A percentile compares a stretch with the other conserved stretches of the same genome.
phyloP scores from a whole-genome alignment of 37 sponge, comb jelly and placozoan genomes.

The Beroe forskalii region DNA sequence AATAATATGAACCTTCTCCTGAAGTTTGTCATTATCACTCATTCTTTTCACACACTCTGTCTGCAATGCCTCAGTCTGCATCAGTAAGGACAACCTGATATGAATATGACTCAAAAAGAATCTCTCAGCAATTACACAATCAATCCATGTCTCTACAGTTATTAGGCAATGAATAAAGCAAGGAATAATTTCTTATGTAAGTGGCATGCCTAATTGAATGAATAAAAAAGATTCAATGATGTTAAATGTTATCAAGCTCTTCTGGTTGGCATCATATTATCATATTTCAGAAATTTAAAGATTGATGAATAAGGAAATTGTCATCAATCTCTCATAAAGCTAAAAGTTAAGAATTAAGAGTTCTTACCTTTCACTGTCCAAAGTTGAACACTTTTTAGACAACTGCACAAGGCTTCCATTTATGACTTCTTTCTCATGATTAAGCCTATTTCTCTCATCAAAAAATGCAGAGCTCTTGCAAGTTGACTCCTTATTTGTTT shows the following conservation, averaged over 20 bases:
- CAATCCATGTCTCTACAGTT: too few species aligned
- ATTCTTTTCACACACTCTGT: conserved; percentile 14
- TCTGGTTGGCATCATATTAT: too few species aligned
- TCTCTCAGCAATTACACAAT: neutral
- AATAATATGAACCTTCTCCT: conserved; percentile 10
- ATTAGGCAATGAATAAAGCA: too few species aligned
- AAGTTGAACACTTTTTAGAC: neutral
- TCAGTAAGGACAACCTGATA: neutral
- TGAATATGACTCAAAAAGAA: neutral
- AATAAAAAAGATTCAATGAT: neutral
- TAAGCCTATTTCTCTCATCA: neutral
- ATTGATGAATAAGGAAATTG: too few species aligned
- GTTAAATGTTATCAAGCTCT: too few species aligned
- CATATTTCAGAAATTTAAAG: too few species aligned
- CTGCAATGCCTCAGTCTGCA: conserved; percentile 11
- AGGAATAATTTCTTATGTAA: too few species aligned
- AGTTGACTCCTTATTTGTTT: neutral
- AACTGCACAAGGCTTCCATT: neutral
- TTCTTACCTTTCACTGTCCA: neutral
- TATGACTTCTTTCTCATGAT: neutral
- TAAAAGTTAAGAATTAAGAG: too few species aligned
- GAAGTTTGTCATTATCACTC: neutral
- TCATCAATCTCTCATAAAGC: too few species aligned
- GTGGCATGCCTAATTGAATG: too few species aligned
- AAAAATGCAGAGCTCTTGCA: neutral